These are phyloP conservation scores for Scaptomyza reducta DNA, from an alignment of 2,888 invertebrate species.

Conservation along the genomic window DNA sequence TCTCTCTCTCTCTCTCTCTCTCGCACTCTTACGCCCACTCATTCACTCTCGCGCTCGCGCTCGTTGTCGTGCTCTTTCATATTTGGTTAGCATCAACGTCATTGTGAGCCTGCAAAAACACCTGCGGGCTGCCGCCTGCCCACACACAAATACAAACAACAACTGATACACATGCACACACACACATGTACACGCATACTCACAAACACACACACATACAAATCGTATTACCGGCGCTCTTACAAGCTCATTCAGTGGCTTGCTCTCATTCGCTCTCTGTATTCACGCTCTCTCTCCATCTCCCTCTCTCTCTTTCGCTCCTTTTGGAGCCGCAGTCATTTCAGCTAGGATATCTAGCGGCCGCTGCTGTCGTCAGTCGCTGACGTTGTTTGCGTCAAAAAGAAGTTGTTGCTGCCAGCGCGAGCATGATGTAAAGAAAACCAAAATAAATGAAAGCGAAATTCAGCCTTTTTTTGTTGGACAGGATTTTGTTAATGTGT, in stretches of 20 bases:
- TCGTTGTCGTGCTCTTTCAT: slow-evolving; percentile 5
- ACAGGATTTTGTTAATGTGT: slow-evolving; percentile 1
- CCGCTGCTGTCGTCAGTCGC: slow-evolving; percentile 70
- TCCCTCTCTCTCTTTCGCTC: not conserved
- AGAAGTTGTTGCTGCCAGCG: slow-evolving; percentile 59
- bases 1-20: not conserved
- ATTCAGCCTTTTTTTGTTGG: slow-evolving; percentile 2
- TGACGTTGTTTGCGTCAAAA: slow-evolving; percentile 68
- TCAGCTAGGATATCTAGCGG: slow-evolving; percentile 40
- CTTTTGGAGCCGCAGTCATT: slow-evolving; percentile 15
- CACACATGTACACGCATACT: no score
- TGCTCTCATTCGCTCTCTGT: slow-evolving; percentile 16
- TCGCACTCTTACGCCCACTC: not conserved
- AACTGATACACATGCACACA: not conserved
- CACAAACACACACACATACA: slow-evolving; percentile 31
- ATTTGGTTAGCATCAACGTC: slow-evolving; percentile 37
- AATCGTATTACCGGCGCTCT: slow-evolving; percentile 68
- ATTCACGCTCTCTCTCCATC: not conserved
- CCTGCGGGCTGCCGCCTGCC: slow-evolving; percentile 52
- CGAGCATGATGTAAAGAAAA: slow-evolving; percentile 15
- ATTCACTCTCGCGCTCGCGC: not conserved
- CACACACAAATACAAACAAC: slow-evolving; percentile 30
- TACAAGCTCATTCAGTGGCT: slow-evolving; percentile 46
- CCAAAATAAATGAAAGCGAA: not conserved
- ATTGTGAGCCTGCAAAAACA: slow-evolving; percentile 47